Evolutionary conservation across 2,113 vertebrate genomes (phyloP), one percentile per base, ranked within the genome.

Genomic region (Oryctolagus cuniculus): DNA sequence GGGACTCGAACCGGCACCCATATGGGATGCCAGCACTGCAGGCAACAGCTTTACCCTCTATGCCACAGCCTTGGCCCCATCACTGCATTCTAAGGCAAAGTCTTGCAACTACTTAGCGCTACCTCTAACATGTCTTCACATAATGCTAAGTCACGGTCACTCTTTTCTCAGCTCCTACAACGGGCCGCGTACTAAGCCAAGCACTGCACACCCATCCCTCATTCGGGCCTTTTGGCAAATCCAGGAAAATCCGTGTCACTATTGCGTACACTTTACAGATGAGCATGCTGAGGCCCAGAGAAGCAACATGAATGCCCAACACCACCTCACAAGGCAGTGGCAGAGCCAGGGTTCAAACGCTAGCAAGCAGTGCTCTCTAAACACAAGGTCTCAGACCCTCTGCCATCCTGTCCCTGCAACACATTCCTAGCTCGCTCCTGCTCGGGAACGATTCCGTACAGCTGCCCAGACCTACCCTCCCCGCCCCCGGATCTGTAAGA

Each of bases 21-120:
- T 8, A 44, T 44, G 44, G 44, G 44, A 44, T 44, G 44, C 44
- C 7, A 6, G 44, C 44, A 44, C 44, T 44, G 44, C 44, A 44
- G 44, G 44, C 44, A 44, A 44, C 44, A 44, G 44, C 44, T 44
- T 44, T 44, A 44, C 44, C 44, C 44, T 44, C 44, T 44, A 44
- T 44, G 44, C 44, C 44, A 44, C 44, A 44, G 44, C 44, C 44
- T 6, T 44, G 44, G 44, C 7, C 44, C 44, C 44, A 44, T 44
- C 44, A 44, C 75, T 85, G 38, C 44, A 87, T 38, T 90, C 44
- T 74, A 94, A 91, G 29, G 31, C 38, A 94, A 92, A 94, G 38
- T 7, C 13, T 95, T 90, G 25, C 34, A 5, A 75, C 36, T 75
- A 72, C 22, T 96, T 66, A 87, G 51, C 55, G 73, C 61, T 82